These are phyloP conservation scores for Pachyrhynchus sulphureomaculatus DNA, from an alignment of 1,140 invertebrate genomes.

Conservation along the genomic window DNA sequence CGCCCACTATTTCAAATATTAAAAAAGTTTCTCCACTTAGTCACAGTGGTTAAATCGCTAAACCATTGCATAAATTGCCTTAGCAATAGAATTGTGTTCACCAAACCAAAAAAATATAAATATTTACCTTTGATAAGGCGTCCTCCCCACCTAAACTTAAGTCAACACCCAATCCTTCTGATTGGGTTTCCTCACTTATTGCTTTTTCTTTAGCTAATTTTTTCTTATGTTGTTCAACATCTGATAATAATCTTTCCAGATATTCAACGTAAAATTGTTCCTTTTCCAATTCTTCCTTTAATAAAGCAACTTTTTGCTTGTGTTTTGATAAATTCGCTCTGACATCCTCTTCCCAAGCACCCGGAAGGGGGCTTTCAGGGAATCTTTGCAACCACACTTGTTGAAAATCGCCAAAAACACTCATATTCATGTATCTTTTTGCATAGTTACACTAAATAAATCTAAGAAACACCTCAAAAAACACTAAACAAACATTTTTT, in stretches of 20 bases:
- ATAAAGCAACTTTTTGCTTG: constrained; percentile 75
- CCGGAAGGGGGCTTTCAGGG: constrained; percentile 82
- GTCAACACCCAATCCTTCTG: constrained; percentile 38
- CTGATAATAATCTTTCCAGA: constrained; percentile 76
- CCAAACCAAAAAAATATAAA: constrained; percentile 24
- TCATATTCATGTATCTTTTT: constrained; percentile 61
- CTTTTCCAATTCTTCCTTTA: constrained; percentile 83
- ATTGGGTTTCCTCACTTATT: constrained; percentile 35
- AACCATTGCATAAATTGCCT: background rate
- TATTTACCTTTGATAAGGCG: constrained; percentile 50
- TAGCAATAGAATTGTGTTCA: background rate
- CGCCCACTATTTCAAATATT: too few relatives aligned
- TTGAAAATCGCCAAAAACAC: constrained; percentile 85
- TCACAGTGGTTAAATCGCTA: background rate
- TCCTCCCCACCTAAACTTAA: constrained; percentile 37
- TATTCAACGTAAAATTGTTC: constrained; percentile 90
- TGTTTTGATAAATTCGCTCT: constrained; percentile 84
- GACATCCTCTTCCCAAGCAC: constrained; percentile 89
- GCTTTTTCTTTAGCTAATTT: constrained; percentile 41
- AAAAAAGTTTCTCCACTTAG: too few relatives aligned
- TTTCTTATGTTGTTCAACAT: constrained; percentile 74
- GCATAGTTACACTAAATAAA: constrained; percentile 13
- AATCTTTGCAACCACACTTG: constrained; percentile 85
- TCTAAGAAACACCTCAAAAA: background rate
- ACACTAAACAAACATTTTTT: constrained; percentile 6